Conservation (phyloP, 2,888 invertebrate genomes). For the Eupeodes latifasciatus region DNA sequence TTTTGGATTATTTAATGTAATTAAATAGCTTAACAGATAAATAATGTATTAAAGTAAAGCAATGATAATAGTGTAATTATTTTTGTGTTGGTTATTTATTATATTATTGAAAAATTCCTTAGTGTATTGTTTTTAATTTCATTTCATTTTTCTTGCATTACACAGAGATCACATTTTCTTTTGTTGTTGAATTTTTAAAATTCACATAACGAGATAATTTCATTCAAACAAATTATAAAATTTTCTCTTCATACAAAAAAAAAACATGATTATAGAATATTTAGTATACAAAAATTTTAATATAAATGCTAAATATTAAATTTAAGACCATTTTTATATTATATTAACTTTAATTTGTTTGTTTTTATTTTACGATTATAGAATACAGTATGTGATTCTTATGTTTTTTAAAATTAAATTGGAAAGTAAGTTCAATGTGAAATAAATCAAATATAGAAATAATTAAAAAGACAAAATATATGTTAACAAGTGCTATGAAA, state of each 20-base stretch:
- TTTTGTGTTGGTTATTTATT: neutral
- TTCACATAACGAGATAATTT: neutral
- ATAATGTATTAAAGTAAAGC: constrained; percentile 9
- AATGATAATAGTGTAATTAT: constrained; percentile 2
- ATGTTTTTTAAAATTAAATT: no score
- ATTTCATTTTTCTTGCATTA: neutral
- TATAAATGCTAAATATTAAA: constrained; percentile 2
- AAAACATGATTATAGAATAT: neutral
- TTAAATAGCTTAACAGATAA: constrained; percentile 10
- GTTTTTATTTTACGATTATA: neutral
- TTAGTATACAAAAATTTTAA: constrained; percentile 3
- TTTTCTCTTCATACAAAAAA: neutral
- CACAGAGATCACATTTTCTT: constrained; percentile 52
- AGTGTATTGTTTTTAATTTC: constrained; percentile 2
- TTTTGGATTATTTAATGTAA: constrained; percentile 16
- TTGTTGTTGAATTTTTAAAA: neutral
- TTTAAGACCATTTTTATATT: neutral
- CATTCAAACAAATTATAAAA: neutral
- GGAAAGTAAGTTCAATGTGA: no score
- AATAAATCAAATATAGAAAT: no score
- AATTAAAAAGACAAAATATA: no score
- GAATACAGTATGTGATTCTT: no score
- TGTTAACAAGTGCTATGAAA: no score
- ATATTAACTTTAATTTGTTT: neutral
- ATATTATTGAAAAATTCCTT: neutral